Conservation (phyloP, 2,113 vertebrate species). For the Cisticola juncidis region DNA sequence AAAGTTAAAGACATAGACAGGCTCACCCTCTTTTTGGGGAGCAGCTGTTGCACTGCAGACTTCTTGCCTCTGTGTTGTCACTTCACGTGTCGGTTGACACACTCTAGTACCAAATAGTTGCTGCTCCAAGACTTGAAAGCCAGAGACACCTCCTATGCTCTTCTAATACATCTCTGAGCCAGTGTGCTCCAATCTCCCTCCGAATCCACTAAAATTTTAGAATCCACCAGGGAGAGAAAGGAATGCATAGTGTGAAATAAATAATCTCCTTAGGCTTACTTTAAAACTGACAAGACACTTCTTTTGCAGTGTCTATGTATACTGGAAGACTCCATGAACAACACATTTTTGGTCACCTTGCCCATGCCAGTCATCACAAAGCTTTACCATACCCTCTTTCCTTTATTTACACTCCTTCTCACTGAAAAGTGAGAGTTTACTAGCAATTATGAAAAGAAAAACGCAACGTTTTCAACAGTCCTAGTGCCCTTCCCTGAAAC, state of each 20-base stretch:
- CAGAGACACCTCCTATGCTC: background rate
- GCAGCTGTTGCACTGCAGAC: too few species aligned
- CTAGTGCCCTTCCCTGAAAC: background rate
- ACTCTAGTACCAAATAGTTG: rapidly evolving
- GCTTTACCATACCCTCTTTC: background rate
- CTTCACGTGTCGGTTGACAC: too few species aligned
- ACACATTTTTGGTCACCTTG: background rate
- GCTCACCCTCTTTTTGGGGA: too few species aligned
- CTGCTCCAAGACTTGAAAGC: background rate
- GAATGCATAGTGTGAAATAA: background rate
- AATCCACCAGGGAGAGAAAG: background rate
- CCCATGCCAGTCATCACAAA: background rate
- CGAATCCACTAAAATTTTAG: background rate
- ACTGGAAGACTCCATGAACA: background rate
- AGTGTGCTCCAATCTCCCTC: background rate
- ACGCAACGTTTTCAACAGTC: background rate
- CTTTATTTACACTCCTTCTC: background rate
- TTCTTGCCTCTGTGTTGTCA: too few species aligned
- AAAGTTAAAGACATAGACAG: too few species aligned
- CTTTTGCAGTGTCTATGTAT: background rate
- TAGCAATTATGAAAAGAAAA: background rate
- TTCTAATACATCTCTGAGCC: background rate
- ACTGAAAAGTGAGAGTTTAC: background rate
- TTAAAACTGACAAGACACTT: background rate
- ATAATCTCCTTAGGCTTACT: background rate